These are phyloP conservation scores for Kobus ellipsiprymnus DNA, from an alignment of 2,113 vertebrate species.

Conservation along the genomic window DNA sequence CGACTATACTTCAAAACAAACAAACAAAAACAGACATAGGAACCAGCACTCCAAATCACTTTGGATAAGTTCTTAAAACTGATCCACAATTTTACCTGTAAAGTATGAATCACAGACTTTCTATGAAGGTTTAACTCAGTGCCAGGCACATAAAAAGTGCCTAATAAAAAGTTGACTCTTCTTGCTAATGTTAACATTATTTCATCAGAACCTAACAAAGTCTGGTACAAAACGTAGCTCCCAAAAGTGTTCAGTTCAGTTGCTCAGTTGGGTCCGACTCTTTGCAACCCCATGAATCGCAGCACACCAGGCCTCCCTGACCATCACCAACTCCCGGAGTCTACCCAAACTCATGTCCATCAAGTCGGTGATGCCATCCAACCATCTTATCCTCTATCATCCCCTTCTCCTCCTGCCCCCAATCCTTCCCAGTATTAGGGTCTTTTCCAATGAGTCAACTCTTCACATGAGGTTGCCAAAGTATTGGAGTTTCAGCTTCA, in stretches of 20 bases:
- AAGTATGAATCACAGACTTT: neutral
- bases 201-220: neutral
- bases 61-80: neutral
- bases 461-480: no score
- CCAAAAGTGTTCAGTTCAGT: neutral
- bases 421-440: no score
- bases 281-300: no score
- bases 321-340: no score
- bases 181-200: neutral
- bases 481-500: no score
- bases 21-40: neutral
- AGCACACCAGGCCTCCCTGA: no score
- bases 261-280: rapidly evolving
- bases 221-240: neutral
- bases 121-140: neutral
- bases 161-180: neutral
- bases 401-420: no score
- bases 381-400: no score
- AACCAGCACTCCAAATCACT: no score
- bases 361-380: rapidly evolving
- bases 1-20: neutral
- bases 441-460: no score
- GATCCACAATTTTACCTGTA: neutral
- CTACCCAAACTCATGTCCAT: no score
- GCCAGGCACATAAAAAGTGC: neutral